A percentile compares a stretch with the other conserved stretches of the same genome.
These are phyloP conservation scores for Gobiocypris rarus DNA, from an alignment of 2,113 vertebrate species.

Conservation along the genomic window DNA sequence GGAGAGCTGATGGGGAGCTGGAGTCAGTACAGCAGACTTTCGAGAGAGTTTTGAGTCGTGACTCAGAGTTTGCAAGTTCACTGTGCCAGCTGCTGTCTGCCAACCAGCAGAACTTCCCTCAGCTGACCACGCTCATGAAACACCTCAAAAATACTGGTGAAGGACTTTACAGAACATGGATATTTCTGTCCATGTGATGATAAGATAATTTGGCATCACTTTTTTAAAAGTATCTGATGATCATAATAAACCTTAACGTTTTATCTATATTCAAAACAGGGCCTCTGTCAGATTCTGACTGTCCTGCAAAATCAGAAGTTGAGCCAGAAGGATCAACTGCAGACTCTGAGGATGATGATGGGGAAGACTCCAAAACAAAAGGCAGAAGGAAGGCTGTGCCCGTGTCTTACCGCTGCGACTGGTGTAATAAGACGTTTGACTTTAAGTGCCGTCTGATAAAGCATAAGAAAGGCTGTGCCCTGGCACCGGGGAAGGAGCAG, in stretches of 20 bases:
- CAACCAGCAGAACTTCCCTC: slow-evolving; percentile 60
- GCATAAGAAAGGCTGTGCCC: slow-evolving; percentile 79
- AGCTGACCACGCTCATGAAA: slow-evolving; percentile 68
- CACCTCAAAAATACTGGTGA: slow-evolving; percentile 72
- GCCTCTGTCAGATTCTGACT: not conserved
- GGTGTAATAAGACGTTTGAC: slow-evolving; percentile 82
- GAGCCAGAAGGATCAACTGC: slow-evolving; percentile 38
- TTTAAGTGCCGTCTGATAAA: slow-evolving; percentile 84
- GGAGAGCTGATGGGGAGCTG: slow-evolving; percentile 57
- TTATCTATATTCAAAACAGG: not conserved
- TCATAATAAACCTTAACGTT: not conserved
- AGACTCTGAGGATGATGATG: slow-evolving; percentile 33
- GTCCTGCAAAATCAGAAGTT: not conserved
- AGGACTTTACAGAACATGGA: not conserved
- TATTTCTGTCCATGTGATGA: not conserved
- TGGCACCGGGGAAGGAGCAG: slow-evolving; percentile 72
- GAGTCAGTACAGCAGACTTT: slow-evolving; percentile 66
- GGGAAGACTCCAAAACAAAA: slow-evolving; percentile 43
- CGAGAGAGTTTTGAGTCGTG: slow-evolving; percentile 64
- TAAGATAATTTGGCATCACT: too few species aligned
- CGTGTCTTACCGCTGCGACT: slow-evolving; percentile 80
- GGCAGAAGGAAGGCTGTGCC: slow-evolving; percentile 48
- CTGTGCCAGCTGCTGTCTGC: slow-evolving; percentile 74
- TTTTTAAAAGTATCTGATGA: slow-evolving; percentile 2
- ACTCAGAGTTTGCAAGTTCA: slow-evolving; percentile 60